Evolutionary conservation across 2,113 vertebrate species (phyloP).

Genomic region (Crotophaga sulcirostris): DNA sequence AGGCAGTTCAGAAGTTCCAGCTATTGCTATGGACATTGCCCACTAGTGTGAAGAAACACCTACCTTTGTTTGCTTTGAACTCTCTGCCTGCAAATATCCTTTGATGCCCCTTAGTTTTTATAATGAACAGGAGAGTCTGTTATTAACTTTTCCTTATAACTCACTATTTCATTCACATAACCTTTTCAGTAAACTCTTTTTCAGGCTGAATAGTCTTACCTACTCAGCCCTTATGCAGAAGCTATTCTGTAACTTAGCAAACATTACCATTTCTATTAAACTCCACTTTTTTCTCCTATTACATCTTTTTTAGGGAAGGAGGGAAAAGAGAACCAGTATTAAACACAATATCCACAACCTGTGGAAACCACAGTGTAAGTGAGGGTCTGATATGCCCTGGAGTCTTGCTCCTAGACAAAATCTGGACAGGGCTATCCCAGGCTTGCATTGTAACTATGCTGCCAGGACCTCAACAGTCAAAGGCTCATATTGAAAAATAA

Average conservation of each 20-base stretch:
- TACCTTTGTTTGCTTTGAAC: constrained; percentile 25
- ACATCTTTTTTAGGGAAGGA: background rate
- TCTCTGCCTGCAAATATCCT: background rate
- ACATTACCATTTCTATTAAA: background rate
- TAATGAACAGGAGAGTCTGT: background rate
- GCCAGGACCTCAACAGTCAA: background rate
- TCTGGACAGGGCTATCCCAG: background rate
- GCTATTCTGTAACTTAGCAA: background rate
- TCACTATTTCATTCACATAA: background rate
- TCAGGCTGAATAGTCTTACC: background rate
- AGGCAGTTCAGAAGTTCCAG: background rate
- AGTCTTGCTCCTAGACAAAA: background rate
- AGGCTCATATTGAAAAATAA: background rate
- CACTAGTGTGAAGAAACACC: background rate
- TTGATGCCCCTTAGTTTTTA: background rate
- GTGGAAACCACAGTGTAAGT: background rate
- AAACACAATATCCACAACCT: background rate
- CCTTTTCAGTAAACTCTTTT: background rate
- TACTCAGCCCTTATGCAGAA: background rate
- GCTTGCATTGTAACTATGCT: background rate
- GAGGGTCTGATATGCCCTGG: background rate
- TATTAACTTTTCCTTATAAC: background rate
- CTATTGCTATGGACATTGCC: background rate
- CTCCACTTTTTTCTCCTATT: background rate
- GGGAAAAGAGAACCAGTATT: background rate